A percentile compares a stretch with the other conserved stretches of the same genome.
phyloP scores from a whole-genome alignment of 2,888 invertebrate genomes.

The Hypercompe scribonia region DNA sequence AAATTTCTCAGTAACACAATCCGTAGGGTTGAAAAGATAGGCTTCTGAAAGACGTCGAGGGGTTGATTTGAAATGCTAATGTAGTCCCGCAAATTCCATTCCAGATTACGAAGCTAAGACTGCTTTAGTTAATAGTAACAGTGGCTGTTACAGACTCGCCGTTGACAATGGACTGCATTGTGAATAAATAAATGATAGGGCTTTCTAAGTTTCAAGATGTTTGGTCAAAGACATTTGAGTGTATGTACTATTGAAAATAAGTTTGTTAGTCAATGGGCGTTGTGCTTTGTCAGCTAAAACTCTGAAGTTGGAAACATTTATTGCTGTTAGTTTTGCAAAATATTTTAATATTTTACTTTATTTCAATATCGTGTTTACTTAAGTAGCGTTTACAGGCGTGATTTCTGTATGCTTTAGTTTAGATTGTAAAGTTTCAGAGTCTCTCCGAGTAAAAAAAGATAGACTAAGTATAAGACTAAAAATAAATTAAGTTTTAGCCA shows the following conservation, averaged over 20 bases:
- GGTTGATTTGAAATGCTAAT: constrained; percentile 70
- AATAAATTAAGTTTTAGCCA: not conserved
- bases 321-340: not conserved
- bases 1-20: constrained; percentile 50
- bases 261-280: constrained; percentile 22
- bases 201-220: constrained; percentile 37
- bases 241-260: not conserved
- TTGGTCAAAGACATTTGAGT: constrained; percentile 27
- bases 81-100: constrained; percentile 60
- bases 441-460: not conserved
- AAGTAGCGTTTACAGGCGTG: not conserved
- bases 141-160: constrained; percentile 48
- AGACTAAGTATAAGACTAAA: too few species aligned
- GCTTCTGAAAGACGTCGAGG: constrained; percentile 51
- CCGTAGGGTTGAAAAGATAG: constrained; percentile 56
- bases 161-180: constrained; percentile 53
- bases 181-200: constrained; percentile 54
- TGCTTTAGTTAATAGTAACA: constrained; percentile 60
- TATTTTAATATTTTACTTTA: not conserved
- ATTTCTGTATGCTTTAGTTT: not conserved
- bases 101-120: constrained; percentile 62
- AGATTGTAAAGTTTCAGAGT: not conserved
- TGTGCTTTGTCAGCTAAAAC: not conserved
- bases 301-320: not conserved
- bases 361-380: not conserved